These are phyloP conservation scores for Muscina levida DNA, from an alignment of 2,888 invertebrate species.

Conservation along the genomic window DNA sequence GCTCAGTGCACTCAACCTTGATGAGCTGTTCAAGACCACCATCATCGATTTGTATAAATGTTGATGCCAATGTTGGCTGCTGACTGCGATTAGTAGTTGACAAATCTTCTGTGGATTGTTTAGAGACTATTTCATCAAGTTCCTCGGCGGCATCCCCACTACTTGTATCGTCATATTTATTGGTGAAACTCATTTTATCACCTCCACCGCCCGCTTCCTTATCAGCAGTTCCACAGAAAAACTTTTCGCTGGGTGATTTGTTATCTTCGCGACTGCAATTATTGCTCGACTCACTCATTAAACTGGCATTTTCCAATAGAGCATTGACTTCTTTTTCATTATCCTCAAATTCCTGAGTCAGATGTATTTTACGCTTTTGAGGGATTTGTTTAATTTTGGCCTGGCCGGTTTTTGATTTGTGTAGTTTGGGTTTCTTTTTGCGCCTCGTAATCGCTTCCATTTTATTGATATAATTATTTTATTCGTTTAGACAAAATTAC, in stretches of 20 bases:
- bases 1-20: not conserved
- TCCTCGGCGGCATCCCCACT: conserved; percentile 30
- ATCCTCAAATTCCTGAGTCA: conserved; percentile 72
- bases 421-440: conserved; percentile 55
- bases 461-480: conserved; percentile 60
- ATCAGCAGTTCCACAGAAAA: conserved; percentile 69
- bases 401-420: conserved; percentile 46
- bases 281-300: conserved; percentile 62
- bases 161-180: conserved; percentile 36
- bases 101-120: conserved; percentile 47
- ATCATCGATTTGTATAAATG: conserved; percentile 76
- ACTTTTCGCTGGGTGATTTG: conserved; percentile 67
- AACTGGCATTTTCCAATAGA: conserved; percentile 68
- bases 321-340: conserved; percentile 73
- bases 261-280: conserved; percentile 46
- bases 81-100: conserved; percentile 37
- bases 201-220: conserved; percentile 21
- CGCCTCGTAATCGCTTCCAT: conserved; percentile 30
- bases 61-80: conserved; percentile 69
- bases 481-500: not conserved
- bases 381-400: conserved; percentile 41
- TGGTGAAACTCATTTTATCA: not conserved
- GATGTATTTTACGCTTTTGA: conserved; percentile 71
- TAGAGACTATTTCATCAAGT: conserved; percentile 35
- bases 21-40: conserved; percentile 38